Conservation (phyloP, 2,888 invertebrate genomes). For the Brachyptera risi region DNA sequence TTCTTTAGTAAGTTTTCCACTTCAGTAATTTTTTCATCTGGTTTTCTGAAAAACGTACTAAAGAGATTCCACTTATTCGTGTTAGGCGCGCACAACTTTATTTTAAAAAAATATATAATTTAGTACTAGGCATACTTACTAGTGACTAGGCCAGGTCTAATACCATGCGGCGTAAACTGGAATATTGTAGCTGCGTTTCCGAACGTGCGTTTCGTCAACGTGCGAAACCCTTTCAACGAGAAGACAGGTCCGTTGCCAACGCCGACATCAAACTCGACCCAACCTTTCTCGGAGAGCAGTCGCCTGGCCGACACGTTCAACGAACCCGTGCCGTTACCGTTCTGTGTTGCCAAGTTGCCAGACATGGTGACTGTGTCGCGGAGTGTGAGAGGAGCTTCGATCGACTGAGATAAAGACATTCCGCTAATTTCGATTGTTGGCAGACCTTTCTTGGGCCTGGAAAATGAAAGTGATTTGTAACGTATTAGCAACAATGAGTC, state of each 20-base stretch:
- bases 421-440: constrained; percentile 87
- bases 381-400: constrained; percentile 86
- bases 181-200: constrained; percentile 70
- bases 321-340: constrained; percentile 80
- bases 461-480: constrained; percentile 15
- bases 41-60: too few species aligned
- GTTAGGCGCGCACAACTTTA: too few species aligned
- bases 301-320: constrained; percentile 72
- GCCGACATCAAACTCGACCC: constrained; percentile 81
- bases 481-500: neutral
- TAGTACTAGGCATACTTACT: constrained; percentile 55
- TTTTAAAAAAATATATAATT: neutral
- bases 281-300: constrained; percentile 76
- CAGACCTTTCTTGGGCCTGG: constrained; percentile 46
- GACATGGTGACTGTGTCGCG: constrained; percentile 81
- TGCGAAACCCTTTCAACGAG: constrained; percentile 74
- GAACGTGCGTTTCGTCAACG: constrained; percentile 68
- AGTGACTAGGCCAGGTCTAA: constrained; percentile 71
- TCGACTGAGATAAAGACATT: constrained; percentile 88
- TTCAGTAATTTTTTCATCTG: too few species aligned
- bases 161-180: constrained; percentile 72
- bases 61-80: too few species aligned
- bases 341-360: constrained; percentile 78
- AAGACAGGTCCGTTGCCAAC: constrained; percentile 80
- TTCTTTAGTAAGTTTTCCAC: too few species aligned